Percentiles rank a stretch among this genome's conserved stretches.
phyloP scores from a whole-genome alignment of 2,113 vertebrate species.

The Laticauda laticaudata region DNA sequence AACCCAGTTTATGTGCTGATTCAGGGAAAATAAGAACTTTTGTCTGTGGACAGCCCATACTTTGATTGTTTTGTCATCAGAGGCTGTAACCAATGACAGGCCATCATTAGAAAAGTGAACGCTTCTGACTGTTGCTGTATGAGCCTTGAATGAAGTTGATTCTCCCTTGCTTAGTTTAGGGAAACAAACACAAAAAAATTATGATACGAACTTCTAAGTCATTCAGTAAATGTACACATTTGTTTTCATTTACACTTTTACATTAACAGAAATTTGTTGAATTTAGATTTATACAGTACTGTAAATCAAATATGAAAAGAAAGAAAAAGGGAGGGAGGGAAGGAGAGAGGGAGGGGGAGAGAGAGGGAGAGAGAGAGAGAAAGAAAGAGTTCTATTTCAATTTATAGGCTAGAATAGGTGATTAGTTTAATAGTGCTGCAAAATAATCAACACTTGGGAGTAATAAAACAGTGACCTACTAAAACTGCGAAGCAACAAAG shows the following conservation, averaged over 20 bases:
- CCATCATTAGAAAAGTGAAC: conserved; percentile 91
- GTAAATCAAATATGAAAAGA: neutral
- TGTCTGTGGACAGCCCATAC: conserved; percentile 93
- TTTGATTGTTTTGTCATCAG: conserved; percentile 95
- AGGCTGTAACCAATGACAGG: conserved; percentile 89
- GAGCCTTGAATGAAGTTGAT: conserved; percentile 87
- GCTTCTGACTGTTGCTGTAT: conserved; percentile 87
- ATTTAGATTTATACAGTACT: neutral
- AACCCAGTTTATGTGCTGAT: conserved; percentile 97
- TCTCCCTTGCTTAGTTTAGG: conserved; percentile 83
- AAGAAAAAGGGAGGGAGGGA: neutral
- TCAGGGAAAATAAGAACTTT: conserved; percentile 93
- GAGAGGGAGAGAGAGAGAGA: neutral
- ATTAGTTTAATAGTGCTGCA: neutral
- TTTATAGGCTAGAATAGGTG: neutral
- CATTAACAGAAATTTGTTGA: neutral
- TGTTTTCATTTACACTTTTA: neutral
- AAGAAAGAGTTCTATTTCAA: neutral
- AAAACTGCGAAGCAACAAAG: neutral
- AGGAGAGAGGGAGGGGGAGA: neutral
- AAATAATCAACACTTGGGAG: neutral
- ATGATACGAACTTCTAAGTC: neutral
- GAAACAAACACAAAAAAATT: neutral
- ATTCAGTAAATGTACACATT: neutral
- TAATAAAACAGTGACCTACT: conserved; percentile 14